Conservation (phyloP, 2,888 invertebrate genomes). For the Trissoscelio sp. region DNA sequence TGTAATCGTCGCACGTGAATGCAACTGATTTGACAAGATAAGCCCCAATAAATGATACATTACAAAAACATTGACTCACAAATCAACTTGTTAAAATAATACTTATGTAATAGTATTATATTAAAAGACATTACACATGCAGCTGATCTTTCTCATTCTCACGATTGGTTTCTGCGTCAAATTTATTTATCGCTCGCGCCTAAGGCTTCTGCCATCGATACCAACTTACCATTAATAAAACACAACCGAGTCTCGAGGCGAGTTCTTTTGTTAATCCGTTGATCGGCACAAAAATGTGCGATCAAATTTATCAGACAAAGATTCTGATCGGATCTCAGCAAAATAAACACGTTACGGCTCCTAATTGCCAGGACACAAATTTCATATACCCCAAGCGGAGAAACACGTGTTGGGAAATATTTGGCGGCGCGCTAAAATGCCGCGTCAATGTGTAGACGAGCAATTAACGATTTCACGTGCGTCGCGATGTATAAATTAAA, state of each 20-base stretch:
- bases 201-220: constrained; percentile 42
- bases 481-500: constrained; percentile 59
- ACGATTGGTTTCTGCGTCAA: constrained; percentile 43
- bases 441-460: constrained; percentile 42
- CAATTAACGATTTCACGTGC: constrained; percentile 60
- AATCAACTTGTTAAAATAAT: constrained; percentile 51
- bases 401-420: constrained; percentile 44
- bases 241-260: background rate
- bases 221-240: constrained; percentile 13
- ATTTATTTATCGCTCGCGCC: constrained; percentile 48
- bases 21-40: constrained; percentile 46
- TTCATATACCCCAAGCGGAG: background rate
- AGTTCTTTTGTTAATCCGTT: background rate
- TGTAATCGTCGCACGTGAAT: constrained; percentile 25
- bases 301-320: background rate
- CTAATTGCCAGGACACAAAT: constrained; percentile 9
- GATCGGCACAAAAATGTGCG: background rate
- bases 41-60: constrained; percentile 48
- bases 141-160: constrained; percentile 46
- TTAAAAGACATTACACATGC: constrained; percentile 17
- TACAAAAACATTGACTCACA: constrained; percentile 37
- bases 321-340: background rate
- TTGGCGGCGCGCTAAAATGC: constrained; percentile 15
- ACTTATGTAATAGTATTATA: constrained; percentile 42
- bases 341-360: constrained; percentile 5